These are phyloP conservation scores for Drosophila teissieri DNA, from an alignment of 1,140 invertebrate genomes.

Conservation along the genomic window DNA sequence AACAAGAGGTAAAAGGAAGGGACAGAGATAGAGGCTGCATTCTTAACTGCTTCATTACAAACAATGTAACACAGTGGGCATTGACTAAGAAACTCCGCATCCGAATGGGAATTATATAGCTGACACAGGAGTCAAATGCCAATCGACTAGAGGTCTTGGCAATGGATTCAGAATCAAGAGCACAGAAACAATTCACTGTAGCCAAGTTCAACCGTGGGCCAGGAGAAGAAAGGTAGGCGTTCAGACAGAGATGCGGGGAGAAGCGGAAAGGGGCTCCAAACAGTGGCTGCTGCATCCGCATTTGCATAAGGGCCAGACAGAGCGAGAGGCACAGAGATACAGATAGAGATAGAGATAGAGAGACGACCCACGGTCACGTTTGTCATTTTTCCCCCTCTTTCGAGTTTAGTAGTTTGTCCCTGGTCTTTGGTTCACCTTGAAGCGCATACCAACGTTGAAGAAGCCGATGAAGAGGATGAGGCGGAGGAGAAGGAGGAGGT, in stretches of 20 bases:
- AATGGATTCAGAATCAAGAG: too few relatives aligned
- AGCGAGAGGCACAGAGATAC: not conserved
- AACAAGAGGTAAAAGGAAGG: conserved; percentile 19
- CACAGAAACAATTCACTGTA: not conserved
- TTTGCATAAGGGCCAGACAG: conserved; percentile 38
- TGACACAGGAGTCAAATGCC: too few relatives aligned
- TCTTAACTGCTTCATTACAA: conserved; percentile 72
- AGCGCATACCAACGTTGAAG: conserved; percentile 47
- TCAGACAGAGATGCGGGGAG: not conserved
- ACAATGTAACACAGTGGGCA: conserved; percentile 28
- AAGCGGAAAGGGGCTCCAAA: conserved; percentile 2
- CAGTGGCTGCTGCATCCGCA: conserved; percentile 51
- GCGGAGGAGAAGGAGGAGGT: not conserved
- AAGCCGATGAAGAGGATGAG: not conserved
- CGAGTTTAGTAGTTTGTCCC: conserved; percentile 17
- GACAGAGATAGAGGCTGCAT: conserved; percentile 37
- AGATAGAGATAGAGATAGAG: conserved; percentile 9
- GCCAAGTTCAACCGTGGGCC: conserved; percentile 15
- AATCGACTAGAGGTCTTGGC: too few relatives aligned
- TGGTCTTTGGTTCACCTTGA: conserved; percentile 43
- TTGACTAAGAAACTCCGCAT: not conserved
- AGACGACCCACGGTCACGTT: conserved; percentile 41
- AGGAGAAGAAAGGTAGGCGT: conserved; percentile 1
- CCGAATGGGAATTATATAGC: not conserved
- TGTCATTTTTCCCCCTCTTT: conserved; percentile 30